A percentile compares a stretch with the other conserved stretches of the same genome.
Conservation (phyloP, 2,888 invertebrate species). For the Rhagophthalmus giganteus region DNA sequence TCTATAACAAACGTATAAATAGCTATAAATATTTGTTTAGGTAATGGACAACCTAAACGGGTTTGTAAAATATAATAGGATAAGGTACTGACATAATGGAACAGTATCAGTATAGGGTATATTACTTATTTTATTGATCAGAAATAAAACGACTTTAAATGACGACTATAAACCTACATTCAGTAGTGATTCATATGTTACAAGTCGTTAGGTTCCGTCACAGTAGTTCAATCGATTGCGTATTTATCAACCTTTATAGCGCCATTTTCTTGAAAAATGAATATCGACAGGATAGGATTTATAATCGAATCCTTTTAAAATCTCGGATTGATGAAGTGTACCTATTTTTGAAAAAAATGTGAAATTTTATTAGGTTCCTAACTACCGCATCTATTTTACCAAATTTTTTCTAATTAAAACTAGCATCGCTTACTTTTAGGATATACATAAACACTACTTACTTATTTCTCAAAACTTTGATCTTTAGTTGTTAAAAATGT, state of each 20-base stretch:
- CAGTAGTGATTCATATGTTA: conserved; percentile 48
- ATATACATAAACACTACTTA: too few relatives aligned
- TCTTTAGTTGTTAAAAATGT: too few relatives aligned
- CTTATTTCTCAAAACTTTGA: too few relatives aligned
- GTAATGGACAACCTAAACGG: too few relatives aligned
- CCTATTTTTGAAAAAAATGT: too few relatives aligned
- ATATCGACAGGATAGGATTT: conserved; percentile 48
- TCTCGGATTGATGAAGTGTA: neutral
- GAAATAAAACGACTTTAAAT: conserved; percentile 37
- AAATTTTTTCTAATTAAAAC: too few relatives aligned
- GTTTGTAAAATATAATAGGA: conserved; percentile 15
- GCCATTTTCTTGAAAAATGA: conserved; percentile 54
- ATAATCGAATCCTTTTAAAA: conserved; percentile 10
- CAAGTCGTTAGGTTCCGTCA: conserved; percentile 49
- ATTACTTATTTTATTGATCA: conserved; percentile 31
- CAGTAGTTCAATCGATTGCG: conserved; percentile 45
- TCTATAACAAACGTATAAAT: too few relatives aligned
- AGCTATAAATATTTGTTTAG: too few relatives aligned
- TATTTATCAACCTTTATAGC: conserved; percentile 53
- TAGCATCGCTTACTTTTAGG: too few relatives aligned
- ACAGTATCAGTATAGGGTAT: conserved; percentile 6
- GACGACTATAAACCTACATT: conserved; percentile 45
- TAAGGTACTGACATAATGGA: conserved; percentile 3
- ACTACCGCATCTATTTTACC: too few relatives aligned
- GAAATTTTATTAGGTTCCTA: too few relatives aligned